phyloP scores from a whole-genome alignment of 1,140 invertebrate genomes.

The Lineus longissimus region DNA sequence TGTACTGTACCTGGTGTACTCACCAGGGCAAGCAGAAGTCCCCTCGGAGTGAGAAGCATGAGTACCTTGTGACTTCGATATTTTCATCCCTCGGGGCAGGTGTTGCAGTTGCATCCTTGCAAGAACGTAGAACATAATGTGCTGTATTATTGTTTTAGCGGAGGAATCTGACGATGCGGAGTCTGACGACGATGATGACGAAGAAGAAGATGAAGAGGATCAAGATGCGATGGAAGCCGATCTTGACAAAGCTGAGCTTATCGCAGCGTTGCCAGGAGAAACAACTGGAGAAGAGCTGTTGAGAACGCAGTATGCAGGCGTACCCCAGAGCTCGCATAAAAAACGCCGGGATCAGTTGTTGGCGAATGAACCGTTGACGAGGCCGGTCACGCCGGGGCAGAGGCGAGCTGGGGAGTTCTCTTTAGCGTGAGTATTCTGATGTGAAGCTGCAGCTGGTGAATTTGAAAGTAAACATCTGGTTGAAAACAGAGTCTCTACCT shows the following conservation, averaged over 20 bases:
- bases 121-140: too few species aligned
- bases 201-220: conserved; percentile 54
- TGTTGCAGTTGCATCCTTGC: too few species aligned
- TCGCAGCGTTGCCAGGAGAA: conserved; percentile 48
- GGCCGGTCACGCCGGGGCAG: background rate
- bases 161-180: conserved; percentile 40
- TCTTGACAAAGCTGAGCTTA: conserved; percentile 55
- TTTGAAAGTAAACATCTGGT: background rate
- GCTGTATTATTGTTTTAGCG: conserved; percentile 22
- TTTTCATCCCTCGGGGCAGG: too few species aligned
- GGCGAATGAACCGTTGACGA: background rate
- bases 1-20: too few species aligned
- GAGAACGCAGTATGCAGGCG: conserved; percentile 41
- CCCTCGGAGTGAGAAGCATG: too few species aligned
- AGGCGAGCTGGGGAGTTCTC: background rate
- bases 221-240: conserved; percentile 58
- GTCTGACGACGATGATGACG: conserved; percentile 53
- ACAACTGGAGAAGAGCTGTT: conserved; percentile 54
- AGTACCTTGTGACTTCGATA: too few species aligned
- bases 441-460: background rate
- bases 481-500: too few species aligned
- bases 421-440: background rate
- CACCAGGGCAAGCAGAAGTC: too few species aligned
- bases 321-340: conserved; percentile 20
- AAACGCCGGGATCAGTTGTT: conserved; percentile 13